Evolutionary conservation across 2,797 vertebrate species (phyloP).

Genomic region (Falco berigora): DNA sequence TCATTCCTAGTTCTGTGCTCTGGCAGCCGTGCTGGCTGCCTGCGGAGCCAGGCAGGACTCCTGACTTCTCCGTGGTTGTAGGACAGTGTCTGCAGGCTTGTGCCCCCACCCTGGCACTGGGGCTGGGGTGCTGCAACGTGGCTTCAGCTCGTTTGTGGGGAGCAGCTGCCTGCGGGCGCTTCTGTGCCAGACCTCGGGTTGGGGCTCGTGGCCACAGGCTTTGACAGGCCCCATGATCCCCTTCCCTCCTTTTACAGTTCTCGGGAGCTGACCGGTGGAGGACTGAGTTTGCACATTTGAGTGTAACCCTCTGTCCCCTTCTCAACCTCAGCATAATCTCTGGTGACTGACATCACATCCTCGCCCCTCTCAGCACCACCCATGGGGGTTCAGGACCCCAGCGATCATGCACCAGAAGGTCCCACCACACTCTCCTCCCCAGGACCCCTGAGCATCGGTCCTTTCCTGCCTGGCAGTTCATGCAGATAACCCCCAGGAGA

Average conservation of each 20-base stretch:
- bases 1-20: not conserved
- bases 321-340: not conserved
- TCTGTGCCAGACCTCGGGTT: rapidly evolving
- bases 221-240: rapidly evolving
- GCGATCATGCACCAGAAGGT: not conserved
- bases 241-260: not conserved
- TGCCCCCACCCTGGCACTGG: not conserved
- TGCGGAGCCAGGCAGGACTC: not conserved
- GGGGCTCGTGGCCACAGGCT: not conserved
- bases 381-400: not conserved
- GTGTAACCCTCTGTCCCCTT: not conserved
- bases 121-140: not conserved
- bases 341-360: not conserved
- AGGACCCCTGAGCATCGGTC: too few species aligned
- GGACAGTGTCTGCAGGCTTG: not conserved
- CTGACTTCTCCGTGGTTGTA: rapidly evolving
- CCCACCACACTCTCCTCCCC: not conserved
- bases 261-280: not conserved
- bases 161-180: not conserved
- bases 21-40: not conserved
- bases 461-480: not conserved
- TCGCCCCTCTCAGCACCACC: not conserved
- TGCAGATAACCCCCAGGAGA: not conserved
- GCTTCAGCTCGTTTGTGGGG: not conserved
- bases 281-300: not conserved